phyloP scores from a whole-genome alignment of 1,140 invertebrate species.

The Neomicropteryx cornuta region DNA sequence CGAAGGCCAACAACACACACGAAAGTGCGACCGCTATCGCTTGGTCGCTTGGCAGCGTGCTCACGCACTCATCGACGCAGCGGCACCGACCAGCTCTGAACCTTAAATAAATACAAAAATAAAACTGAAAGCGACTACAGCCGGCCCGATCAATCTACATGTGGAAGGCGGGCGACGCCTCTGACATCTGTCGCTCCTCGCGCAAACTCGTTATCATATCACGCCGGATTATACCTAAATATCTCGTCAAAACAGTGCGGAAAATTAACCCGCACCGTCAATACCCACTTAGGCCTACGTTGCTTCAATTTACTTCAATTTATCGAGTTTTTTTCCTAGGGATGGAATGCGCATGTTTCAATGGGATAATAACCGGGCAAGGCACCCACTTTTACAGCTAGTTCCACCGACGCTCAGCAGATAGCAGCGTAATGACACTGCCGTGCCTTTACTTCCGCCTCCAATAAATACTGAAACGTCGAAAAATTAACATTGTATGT shows the following conservation, averaged over 20 bases:
- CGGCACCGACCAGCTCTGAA: slow-evolving; percentile 7
- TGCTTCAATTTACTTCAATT: not conserved
- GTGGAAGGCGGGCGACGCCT: not conserved
- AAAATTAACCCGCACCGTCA: not conserved
- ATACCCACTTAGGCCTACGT: not conserved
- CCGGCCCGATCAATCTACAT: slow-evolving; percentile 8
- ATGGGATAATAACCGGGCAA: slow-evolving; percentile 11
- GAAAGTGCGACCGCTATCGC: slow-evolving; percentile 30
- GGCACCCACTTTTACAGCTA: too few relatives aligned
- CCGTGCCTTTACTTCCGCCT: too few relatives aligned
- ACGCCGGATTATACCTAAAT: too few relatives aligned
- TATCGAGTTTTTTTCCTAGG: not conserved
- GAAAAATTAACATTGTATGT: too few relatives aligned
- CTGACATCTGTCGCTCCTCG: slow-evolving; percentile 12
- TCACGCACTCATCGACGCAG: slow-evolving; percentile 26
- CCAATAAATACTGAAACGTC: too few relatives aligned
- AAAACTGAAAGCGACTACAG: slow-evolving; percentile 13
- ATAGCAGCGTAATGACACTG: too few relatives aligned
- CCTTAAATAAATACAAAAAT: slow-evolving; percentile 13
- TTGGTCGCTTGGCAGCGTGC: slow-evolving; percentile 28
- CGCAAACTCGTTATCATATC: too few relatives aligned
- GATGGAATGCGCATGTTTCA: not conserved
- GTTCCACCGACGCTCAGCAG: too few relatives aligned
- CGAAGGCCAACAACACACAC: slow-evolving; percentile 24
- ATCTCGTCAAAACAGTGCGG: slow-evolving; percentile 3